Conservation (phyloP, 2,113 vertebrate genomes). For the Gobiocypris rarus region DNA sequence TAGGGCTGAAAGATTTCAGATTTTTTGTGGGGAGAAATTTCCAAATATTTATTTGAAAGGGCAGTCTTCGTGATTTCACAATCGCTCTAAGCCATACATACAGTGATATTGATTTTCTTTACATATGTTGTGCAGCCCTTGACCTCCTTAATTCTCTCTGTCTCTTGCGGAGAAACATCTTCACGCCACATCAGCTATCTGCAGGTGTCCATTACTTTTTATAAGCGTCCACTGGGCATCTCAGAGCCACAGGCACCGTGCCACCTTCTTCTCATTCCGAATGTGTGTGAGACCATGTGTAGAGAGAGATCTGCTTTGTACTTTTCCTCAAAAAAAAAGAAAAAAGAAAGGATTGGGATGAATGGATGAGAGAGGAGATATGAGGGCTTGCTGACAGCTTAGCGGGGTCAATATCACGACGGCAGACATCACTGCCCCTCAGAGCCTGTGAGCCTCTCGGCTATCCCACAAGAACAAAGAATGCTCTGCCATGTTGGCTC, state of each 20-base stretch:
- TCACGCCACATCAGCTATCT: background rate
- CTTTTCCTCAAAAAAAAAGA: background rate
- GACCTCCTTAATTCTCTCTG: background rate
- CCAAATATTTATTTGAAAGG: too few relatives aligned
- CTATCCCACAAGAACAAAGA: constrained; percentile 30
- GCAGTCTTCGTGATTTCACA: too few relatives aligned
- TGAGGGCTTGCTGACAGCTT: constrained; percentile 64
- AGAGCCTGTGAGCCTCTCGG: background rate
- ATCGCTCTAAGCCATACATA: too few relatives aligned
- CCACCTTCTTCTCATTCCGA: background rate
- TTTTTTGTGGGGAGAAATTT: too few relatives aligned
- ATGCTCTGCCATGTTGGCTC: background rate
- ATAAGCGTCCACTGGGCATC: background rate
- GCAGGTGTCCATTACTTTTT: constrained; percentile 16
- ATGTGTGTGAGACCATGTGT: background rate
- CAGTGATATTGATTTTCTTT: too few relatives aligned
- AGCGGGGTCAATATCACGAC: constrained; percentile 52
- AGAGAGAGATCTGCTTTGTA: constrained; percentile 28
- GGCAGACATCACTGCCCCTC: constrained; percentile 14
- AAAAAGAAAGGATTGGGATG: background rate
- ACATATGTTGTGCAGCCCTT: background rate
- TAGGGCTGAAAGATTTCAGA: too few relatives aligned
- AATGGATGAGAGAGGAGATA: constrained; percentile 48
- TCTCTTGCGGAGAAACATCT: background rate
- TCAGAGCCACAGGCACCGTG: background rate